These are phyloP conservation scores for Ciconia stormi DNA, from an alignment of 2,113 vertebrate genomes.

Conservation along the genomic window DNA sequence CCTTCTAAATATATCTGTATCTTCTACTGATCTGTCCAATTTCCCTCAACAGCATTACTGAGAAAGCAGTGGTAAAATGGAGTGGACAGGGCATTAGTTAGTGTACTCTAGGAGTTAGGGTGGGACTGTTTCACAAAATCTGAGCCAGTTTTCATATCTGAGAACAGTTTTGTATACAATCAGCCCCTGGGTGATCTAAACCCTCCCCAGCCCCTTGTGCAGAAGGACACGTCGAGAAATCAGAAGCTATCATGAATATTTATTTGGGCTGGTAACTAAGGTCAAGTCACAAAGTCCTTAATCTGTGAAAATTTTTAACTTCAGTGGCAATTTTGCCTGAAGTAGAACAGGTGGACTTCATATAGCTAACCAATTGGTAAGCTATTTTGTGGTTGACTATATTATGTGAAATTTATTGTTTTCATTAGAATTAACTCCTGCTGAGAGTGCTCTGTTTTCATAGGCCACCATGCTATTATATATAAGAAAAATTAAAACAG, in stretches of 20 bases:
- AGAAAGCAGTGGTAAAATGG: not conserved
- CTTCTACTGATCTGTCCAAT: not conserved
- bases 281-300: not conserved
- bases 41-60: not conserved
- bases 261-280: not conserved
- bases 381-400: not conserved
- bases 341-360: not conserved
- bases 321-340: not conserved
- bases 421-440: constrained; percentile 9
- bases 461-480: not conserved
- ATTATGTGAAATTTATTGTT: not conserved
- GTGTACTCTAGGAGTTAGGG: not conserved
- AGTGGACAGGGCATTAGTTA: not conserved
- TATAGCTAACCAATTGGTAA: not conserved
- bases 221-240: not conserved
- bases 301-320: not conserved
- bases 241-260: not conserved
- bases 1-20: not conserved
- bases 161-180: not conserved
- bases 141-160: not conserved
- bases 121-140: not conserved
- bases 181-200: not conserved
- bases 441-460: not conserved
- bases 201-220: not conserved
- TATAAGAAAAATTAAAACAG: not conserved